These are phyloP conservation scores for Gadopsis bispinosus DNA, from an alignment of 2,797 vertebrate species.

Conservation along the genomic window DNA sequence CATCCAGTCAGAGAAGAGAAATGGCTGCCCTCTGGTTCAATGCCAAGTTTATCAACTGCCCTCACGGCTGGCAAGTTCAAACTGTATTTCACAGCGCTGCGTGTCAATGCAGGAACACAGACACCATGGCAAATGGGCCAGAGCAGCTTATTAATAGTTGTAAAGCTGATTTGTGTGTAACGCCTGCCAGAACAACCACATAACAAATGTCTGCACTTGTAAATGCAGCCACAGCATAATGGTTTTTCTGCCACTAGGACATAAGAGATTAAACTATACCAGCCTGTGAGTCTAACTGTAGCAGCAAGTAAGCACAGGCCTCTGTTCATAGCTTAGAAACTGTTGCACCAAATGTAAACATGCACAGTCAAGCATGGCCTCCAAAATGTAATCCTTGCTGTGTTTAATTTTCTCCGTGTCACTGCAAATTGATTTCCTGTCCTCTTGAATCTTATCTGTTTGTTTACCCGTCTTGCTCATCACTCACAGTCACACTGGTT, in stretches of 20 bases:
- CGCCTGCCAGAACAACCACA: slow-evolving; percentile 68
- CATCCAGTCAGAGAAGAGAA: slow-evolving; percentile 66
- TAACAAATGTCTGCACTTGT: slow-evolving; percentile 70
- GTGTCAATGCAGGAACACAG: slow-evolving; percentile 62
- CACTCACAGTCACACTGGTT: slow-evolving; percentile 70
- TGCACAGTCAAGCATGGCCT: slow-evolving; percentile 49
- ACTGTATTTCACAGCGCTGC: slow-evolving; percentile 66
- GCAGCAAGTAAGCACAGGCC: slow-evolving; percentile 70
- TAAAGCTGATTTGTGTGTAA: slow-evolving; percentile 75
- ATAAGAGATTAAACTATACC: slow-evolving; percentile 69
- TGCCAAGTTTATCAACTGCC: slow-evolving; percentile 77
- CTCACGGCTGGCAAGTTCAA: slow-evolving; percentile 59
- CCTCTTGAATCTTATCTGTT: slow-evolving; percentile 66
- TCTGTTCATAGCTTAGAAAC: slow-evolving; percentile 47
- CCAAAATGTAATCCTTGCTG: slow-evolving; percentile 51
- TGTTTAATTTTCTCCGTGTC: slow-evolving; percentile 70
- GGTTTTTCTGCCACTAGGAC: slow-evolving; percentile 65
- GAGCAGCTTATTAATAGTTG: slow-evolving; percentile 72
- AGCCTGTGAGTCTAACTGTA: slow-evolving; percentile 57
- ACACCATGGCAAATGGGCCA: slow-evolving; percentile 63
- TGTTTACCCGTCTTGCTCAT: slow-evolving; percentile 68
- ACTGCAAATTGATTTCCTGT: slow-evolving; percentile 68
- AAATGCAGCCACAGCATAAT: slow-evolving; percentile 62
- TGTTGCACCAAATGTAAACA: slow-evolving; percentile 66
- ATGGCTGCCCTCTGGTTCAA: slow-evolving; percentile 68